A percentile compares a stretch with the other conserved stretches of the same genome.
Conservation (phyloP, 2,797 vertebrate genomes). For the Nothura maculosa region DNA sequence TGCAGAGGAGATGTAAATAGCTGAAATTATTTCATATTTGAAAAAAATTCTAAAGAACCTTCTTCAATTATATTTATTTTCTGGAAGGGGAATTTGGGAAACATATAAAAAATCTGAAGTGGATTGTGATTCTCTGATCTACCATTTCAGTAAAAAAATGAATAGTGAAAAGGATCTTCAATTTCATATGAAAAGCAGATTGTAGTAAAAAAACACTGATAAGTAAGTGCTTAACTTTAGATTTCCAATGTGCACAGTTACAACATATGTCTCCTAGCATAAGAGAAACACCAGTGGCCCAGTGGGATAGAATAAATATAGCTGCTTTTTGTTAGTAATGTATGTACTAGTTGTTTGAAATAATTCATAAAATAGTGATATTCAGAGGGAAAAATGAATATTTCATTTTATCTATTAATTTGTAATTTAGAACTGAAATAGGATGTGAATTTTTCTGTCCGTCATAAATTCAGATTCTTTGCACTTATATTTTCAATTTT, state of each 20-base stretch:
- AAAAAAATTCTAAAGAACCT: neutral
- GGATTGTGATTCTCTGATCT: neutral
- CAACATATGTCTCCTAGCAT: neutral
- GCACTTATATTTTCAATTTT: constrained; percentile 42
- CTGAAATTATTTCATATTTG: neutral
- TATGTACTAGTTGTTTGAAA: constrained; percentile 22
- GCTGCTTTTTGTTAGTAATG: constrained; percentile 14
- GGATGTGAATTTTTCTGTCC: neutral
- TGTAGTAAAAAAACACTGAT: neutral
- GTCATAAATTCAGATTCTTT: constrained; percentile 10
- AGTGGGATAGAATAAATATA: neutral
- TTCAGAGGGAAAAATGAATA: constrained; percentile 40
- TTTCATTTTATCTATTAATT: constrained; percentile 53
- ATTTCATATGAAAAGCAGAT: neutral
- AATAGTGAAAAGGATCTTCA: neutral
- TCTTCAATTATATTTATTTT: neutral
- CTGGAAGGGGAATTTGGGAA: neutral
- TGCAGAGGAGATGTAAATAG: neutral
- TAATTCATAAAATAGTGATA: neutral
- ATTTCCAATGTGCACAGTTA: neutral
- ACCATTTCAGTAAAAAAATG: neutral
- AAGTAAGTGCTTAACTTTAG: neutral
- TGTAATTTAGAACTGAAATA: constrained; percentile 57
- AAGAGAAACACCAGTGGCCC: neutral
- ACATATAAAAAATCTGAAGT: too few relatives aligned